Percentiles rank a stretch among this genome's conserved stretches.
Evolutionary conservation across 1,140 invertebrate genomes (phyloP).

Genomic region (Mya arenaria): DNA sequence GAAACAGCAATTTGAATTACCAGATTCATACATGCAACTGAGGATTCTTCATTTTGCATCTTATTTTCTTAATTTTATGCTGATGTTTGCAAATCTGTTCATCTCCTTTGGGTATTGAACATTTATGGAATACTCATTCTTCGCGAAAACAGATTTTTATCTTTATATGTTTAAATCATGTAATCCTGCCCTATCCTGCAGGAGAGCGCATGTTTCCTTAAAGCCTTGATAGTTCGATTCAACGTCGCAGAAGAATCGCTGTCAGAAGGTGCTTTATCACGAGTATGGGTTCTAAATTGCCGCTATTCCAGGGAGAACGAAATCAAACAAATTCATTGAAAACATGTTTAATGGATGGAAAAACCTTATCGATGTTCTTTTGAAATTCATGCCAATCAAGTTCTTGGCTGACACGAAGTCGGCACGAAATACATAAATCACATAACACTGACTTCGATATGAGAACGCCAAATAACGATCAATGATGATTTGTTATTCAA

Average conservation of each 20-base stretch:
- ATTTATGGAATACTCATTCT: too few relatives aligned
- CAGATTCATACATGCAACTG: too few relatives aligned
- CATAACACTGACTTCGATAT: background rate
- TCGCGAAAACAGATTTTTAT: too few relatives aligned
- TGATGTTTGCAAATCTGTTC: too few relatives aligned
- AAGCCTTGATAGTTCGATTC: background rate
- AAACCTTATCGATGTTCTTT: slow-evolving; percentile 8
- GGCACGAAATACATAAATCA: slow-evolving; percentile 34
- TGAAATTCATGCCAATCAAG: background rate
- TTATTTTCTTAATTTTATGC: too few relatives aligned
- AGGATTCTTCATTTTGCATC: too few relatives aligned
- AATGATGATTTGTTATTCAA: slow-evolving; percentile 40
- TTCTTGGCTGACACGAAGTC: too few relatives aligned
- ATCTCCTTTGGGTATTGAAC: too few relatives aligned
- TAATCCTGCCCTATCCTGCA: background rate
- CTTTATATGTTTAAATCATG: background rate
- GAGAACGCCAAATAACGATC: slow-evolving; percentile 21
- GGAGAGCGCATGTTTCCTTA: background rate
- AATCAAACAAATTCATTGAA: background rate
- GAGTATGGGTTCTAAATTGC: background rate
- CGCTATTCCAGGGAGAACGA: background rate
- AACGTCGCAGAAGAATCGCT: background rate
- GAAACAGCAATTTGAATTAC: too few relatives aligned
- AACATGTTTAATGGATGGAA: background rate
- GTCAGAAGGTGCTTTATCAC: background rate